Evolutionary conservation across 2,797 vertebrate species (phyloP).

Genomic region (Peromyscus aztecus): DNA sequence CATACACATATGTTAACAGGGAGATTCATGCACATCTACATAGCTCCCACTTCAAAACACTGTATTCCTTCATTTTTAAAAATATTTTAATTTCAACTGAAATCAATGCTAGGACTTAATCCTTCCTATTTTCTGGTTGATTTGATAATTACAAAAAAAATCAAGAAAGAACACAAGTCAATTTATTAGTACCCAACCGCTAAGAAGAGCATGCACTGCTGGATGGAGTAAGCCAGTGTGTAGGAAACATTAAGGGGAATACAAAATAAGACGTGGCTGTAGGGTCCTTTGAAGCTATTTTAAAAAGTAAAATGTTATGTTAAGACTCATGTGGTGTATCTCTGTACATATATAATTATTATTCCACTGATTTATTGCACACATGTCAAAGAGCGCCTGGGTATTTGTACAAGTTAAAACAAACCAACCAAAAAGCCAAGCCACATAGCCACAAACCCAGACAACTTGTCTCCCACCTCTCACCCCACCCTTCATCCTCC

Average conservation of each 20-base stretch:
- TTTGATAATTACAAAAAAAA: constrained; percentile 57
- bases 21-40: neutral
- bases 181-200: neutral
- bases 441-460: constrained; percentile 76
- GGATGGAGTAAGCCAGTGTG: neutral
- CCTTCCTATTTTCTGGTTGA: constrained; percentile 39
- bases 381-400: constrained; percentile 73
- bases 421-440: constrained; percentile 71
- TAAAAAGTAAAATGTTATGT: constrained; percentile 81
- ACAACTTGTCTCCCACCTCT: constrained; percentile 9
- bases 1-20: neutral
- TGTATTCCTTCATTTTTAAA: neutral
- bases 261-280: constrained; percentile 69
- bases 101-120: neutral
- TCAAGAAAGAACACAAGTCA: neutral
- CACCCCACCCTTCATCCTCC: constrained; percentile 34
- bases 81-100: constrained; percentile 23
- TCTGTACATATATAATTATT: constrained; percentile 71
- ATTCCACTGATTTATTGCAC: constrained; percentile 80
- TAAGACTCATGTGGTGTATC: constrained; percentile 73
- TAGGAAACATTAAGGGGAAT: constrained; percentile 58
- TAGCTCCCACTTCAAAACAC: neutral
- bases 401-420: constrained; percentile 78
- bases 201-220: neutral
- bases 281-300: constrained; percentile 79